Evolutionary conservation across 2,797 vertebrate genomes (phyloP).

Genomic region (Phoxinus dragarum): DNA sequence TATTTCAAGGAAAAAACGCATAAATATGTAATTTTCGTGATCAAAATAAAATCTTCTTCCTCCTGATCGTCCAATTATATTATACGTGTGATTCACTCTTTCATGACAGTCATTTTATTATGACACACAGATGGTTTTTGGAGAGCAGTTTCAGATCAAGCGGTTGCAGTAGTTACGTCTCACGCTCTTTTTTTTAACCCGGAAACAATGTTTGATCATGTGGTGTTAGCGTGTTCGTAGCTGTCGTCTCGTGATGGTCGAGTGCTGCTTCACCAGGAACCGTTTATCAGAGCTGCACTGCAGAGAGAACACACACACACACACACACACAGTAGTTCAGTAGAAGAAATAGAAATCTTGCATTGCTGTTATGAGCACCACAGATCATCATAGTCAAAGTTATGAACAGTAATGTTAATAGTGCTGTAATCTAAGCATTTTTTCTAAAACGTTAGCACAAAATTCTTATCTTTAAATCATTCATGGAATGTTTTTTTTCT

Average conservation of each 20-base stretch:
- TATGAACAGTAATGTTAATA: too few species aligned
- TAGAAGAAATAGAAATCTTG: not conserved
- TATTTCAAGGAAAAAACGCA: too few species aligned
- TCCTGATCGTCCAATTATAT: not conserved
- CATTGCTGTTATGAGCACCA: too few species aligned
- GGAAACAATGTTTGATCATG: not conserved
- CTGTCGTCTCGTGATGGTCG: conserved; percentile 60
- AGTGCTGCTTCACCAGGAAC: conserved; percentile 77
- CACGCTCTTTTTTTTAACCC: not conserved
- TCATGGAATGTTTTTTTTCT: too few species aligned
- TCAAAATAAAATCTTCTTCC: not conserved
- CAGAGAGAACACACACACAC: not conserved
- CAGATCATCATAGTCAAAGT: too few species aligned
- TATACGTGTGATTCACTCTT: not conserved
- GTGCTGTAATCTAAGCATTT: too few species aligned
- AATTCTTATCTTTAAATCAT: too few species aligned
- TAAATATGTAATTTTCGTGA: too few species aligned
- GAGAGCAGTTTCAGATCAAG: not conserved
- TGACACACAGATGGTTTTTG: not conserved
- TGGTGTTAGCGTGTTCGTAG: not conserved
- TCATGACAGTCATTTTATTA: not conserved
- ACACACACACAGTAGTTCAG: not conserved
- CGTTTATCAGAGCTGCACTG: conserved; percentile 81
- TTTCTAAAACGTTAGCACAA: too few species aligned
- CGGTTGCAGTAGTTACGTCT: too few species aligned